Base-by-base conservation (phyloP, 2,113 vertebrate species). In the Phrynosoma blainvillii region DNA sequence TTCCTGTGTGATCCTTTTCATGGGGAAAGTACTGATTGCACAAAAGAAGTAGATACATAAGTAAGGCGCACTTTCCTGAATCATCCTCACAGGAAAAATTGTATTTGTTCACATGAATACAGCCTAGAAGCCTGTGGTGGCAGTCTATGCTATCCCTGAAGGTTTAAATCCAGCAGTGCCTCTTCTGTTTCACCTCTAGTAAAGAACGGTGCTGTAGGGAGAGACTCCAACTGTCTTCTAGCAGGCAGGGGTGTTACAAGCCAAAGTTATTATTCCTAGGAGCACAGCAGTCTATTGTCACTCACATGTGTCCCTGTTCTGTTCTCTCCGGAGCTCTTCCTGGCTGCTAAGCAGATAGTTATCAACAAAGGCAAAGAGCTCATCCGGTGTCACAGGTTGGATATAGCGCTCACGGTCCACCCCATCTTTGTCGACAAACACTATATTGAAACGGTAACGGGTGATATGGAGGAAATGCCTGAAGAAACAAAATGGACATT, bases 301-400 rank as follows among this genome's bases (percentile, higher is more conserved):
- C 73, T 98, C 98, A 89, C 99, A 99, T 62, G 96, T 81, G 71
- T 98, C 97, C 88, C 94, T 96, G 81, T 96, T 95, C 77, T 95
- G 93, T 40, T 86, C 96, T 85, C 97, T 95, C 88, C 92, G 94
- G 0, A 95, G 96, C 0, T 96, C 91, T 88, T 99, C 98, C 7
- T 96, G 96, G 89, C 97, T 95, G 5, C 97, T 96, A 93, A 99
- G 95, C 92, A 99, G 92, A 95, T 98, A 98, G 47, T 96, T 96
- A 84, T 99, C 98, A 0, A 99, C 97, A 94, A 98, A 98, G 21
- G 97, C 93, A 87, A 98, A 99, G 88, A 99, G 97, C 95, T 99
- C 98, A 0, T 98, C 98, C 0, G 98, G 97, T 56, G 95, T 95
- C 27, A 96, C 81, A 0, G 98, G 98, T 73, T 93, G 87, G 87